Base-by-base conservation (phyloP, 2,113 vertebrate genomes). In the Hippoglossus stenolepis region DNA sequence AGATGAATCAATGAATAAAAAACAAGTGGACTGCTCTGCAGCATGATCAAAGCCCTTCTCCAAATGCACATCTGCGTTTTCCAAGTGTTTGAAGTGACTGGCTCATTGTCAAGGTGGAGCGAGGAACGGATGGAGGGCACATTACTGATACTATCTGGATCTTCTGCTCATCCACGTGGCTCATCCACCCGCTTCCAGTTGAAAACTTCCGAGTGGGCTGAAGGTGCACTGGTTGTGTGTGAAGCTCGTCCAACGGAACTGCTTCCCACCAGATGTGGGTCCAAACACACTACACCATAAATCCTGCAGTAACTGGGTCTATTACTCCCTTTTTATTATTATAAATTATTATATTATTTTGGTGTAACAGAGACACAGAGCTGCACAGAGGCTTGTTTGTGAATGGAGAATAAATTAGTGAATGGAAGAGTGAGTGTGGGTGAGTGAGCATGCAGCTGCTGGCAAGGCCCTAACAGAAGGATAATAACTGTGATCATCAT, bases 21-120 rank as follows among this genome's bases (percentile, higher is more conserved):
- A 40, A 83, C 40, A 77, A 71, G 43, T 28, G 58, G 60, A 71
- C 35, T 2, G 58, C 31, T 61, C 58, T 70, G 63, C 66, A 75
- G 12, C 62, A 66, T 77, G 91, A 94, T 94, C 91, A 93, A 94
- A 94, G 81, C 65, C 56, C 80, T 85, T 71, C 65, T 78, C 63
- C 64, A 77, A 83, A 86, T 82, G 74, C 57, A 76, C 83, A 78
- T 80, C 79, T 86, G 85, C 70, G 77, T 79, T 90, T 87, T 86
- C 83, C 58, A 70, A 83, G 62, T 77, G 90, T 92, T 93, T 94
- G 92, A 94, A 92, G 91, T 92, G 87, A 83, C 87, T 94, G 93
- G 93, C 92, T 79, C 65, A 9, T 53, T 79, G 84, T 91, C 89
- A 92, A 87, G 65, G 62, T 45, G 13, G 88, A 79, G 82, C 20